phyloP scores from a whole-genome alignment of 2,888 invertebrate species.

The Drosophila pseudotalamancana region DNA sequence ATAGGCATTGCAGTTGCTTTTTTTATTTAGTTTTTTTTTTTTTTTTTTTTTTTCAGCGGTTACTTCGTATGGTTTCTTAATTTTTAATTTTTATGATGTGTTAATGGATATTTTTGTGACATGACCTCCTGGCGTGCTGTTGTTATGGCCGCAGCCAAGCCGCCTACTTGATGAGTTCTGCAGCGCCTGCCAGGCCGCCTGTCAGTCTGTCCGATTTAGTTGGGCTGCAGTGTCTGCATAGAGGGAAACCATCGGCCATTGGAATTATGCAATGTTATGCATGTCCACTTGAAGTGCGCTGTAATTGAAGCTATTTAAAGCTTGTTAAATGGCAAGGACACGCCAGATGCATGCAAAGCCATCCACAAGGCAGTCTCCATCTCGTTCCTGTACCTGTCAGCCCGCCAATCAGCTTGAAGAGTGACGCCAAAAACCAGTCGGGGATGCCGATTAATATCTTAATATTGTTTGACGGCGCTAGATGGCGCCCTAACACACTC shows the following conservation, averaged over 20 bases:
- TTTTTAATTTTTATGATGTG: slow-evolving; percentile 78
- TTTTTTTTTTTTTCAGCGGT: slow-evolving; percentile 4
- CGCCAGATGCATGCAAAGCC: slow-evolving; percentile 14
- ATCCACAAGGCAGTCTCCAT: slow-evolving; percentile 37
- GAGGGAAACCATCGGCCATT: slow-evolving; percentile 30
- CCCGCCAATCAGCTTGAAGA: slow-evolving; percentile 44
- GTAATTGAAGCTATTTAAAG: slow-evolving; percentile 74
- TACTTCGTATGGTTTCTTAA: slow-evolving; percentile 73
- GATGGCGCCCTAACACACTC: slow-evolving; percentile 52
- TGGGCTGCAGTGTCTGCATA: slow-evolving; percentile 25
- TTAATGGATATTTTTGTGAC: slow-evolving; percentile 79
- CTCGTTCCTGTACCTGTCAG: slow-evolving; percentile 22
- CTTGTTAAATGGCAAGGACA: slow-evolving; percentile 69
- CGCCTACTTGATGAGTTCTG: slow-evolving; percentile 58
- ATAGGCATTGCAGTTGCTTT: slow-evolving; percentile 18
- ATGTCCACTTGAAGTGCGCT: slow-evolving; percentile 27
- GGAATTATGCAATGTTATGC: slow-evolving; percentile 61
- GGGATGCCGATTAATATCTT: slow-evolving; percentile 23
- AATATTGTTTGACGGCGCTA: slow-evolving; percentile 39
- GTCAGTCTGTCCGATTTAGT: slow-evolving; percentile 25
- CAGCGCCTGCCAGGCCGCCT: slow-evolving; percentile 32
- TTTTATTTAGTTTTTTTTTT: neutral
- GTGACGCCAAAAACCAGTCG: slow-evolving; percentile 2
- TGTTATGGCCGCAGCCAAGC: slow-evolving; percentile 46
- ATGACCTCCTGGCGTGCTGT: slow-evolving; percentile 75